Evolutionary conservation across 2,113 vertebrate genomes (phyloP).

Genomic region (Glaucidium brasilianum): DNA sequence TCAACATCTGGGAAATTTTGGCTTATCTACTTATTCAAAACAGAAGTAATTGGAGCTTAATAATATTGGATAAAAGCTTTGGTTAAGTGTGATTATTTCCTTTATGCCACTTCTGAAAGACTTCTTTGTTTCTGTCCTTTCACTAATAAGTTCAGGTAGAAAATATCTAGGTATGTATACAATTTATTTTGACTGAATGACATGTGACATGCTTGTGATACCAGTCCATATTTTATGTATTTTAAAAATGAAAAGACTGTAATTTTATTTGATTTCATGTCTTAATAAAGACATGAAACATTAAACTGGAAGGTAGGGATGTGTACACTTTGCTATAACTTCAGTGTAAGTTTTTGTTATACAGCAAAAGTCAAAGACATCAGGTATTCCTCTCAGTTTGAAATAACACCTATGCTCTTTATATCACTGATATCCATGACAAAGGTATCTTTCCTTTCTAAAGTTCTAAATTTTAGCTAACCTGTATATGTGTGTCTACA

Average conservation of each 20-base stretch:
- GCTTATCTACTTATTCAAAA: neutral
- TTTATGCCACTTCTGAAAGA: constrained; percentile 17
- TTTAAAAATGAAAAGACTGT: neutral
- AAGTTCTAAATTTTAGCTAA: neutral
- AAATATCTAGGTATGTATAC: neutral
- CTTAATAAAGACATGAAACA: neutral
- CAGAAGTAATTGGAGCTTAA: neutral
- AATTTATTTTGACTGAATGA: neutral
- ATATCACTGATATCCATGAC: neutral
- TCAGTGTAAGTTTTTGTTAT: neutral
- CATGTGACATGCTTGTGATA: neutral
- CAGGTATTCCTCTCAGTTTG: neutral
- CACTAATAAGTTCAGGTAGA: neutral
- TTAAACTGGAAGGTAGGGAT: neutral
- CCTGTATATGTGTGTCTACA: accelerated
- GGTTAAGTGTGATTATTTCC: neutral
- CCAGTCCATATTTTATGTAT: neutral
- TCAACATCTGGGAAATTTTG: constrained; percentile 11
- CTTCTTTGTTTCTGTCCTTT: constrained; percentile 35
- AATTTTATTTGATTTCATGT: neutral
- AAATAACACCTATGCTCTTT: neutral
- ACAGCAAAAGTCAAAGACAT: neutral
- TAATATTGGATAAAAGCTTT: neutral
- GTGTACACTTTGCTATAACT: neutral
- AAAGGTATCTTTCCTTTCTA: neutral